Evolutionary conservation across 2,888 invertebrate genomes (phyloP), one percentile per base, ranked within the genome.

Genomic region (Sminthurides aquaticus): DNA sequence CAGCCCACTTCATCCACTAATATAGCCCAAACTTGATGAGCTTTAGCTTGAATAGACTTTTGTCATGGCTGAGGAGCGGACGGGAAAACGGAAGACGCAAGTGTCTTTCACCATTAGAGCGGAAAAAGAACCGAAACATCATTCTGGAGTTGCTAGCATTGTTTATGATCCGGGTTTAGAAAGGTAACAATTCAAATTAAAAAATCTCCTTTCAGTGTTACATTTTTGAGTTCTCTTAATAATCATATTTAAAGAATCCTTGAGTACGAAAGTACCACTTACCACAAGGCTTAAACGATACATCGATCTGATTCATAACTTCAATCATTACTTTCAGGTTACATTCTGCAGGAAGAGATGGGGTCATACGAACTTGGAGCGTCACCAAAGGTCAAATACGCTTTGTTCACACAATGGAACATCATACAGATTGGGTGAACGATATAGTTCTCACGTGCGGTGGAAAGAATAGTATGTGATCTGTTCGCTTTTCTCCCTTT

Each of bases 371-470:
- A 77, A 94, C 90, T 76, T 94, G 91, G 88, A 88, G 90, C 78
- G 85, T 86, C 66, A 77, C 77, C 58, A 81, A 81, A 70, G 78
- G 80, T 69, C 83, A 86, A 78, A 89, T 90, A 71, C 86, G 86
- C 61, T 97, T 94, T 78, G 84, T 93, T 68, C 91, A 94, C 77
- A 94, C 96, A 29, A 94, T 99, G 95, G 98, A 99, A 79, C 98
- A 99, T 80, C 99, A 99, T 79, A 98, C 97, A 1, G 99, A 99
- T 80, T 99, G 99, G 99, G 97, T 99, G 58, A 99, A 99, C 80
- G 99, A 99, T 80, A 94, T 99, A 78, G 91, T 98, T 49, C 83
- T 99, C 28, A 99, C 98, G 79, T 97, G 97, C 79, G 91, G 91
- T 71, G 98, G 98, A 48, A 89, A 92, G 79, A 95, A 97, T 80